phyloP scores from a whole-genome alignment of 2,113 vertebrate genomes.

The Myotis yumanensis region DNA sequence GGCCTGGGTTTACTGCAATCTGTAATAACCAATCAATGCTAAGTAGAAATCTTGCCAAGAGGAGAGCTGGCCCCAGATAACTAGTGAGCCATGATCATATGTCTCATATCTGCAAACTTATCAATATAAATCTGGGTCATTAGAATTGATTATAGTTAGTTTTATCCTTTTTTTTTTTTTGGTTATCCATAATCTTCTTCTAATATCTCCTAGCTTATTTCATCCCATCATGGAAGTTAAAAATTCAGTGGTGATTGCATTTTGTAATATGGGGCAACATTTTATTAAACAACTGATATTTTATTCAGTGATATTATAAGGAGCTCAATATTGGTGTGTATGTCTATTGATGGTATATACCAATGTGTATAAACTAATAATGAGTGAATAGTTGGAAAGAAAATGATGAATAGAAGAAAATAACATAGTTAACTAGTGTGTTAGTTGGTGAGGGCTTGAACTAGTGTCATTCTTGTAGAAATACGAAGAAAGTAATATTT shows the following conservation, averaged over 20 bases:
- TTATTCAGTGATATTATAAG: neutral
- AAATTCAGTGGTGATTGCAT: neutral
- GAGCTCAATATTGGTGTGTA: neutral
- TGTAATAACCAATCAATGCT: neutral
- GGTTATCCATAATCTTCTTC: neutral
- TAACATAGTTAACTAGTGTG: neutral
- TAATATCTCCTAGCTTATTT: neutral
- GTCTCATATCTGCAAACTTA: neutral
- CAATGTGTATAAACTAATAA: neutral
- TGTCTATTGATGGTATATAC: neutral
- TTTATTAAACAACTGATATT: neutral
- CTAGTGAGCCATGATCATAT: neutral
- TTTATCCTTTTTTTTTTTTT: neutral
- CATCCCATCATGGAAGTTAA: neutral
- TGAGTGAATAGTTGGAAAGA: neutral
- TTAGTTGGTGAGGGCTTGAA: neutral
- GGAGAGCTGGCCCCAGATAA: neutral
- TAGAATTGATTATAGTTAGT: neutral
- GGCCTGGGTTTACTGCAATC: neutral
- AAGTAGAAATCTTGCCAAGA: neutral
- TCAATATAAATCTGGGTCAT: neutral
- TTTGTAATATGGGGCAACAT: neutral
- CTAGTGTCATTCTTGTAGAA: conserved; percentile 20
- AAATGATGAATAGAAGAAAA: conserved; percentile 8
- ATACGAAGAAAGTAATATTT: conserved; percentile 39